A percentile compares a stretch with the other conserved stretches of the same genome.
These are phyloP conservation scores for Poecile montanus DNA, from an alignment of 2,797 vertebrate genomes.

Conservation along the genomic window DNA sequence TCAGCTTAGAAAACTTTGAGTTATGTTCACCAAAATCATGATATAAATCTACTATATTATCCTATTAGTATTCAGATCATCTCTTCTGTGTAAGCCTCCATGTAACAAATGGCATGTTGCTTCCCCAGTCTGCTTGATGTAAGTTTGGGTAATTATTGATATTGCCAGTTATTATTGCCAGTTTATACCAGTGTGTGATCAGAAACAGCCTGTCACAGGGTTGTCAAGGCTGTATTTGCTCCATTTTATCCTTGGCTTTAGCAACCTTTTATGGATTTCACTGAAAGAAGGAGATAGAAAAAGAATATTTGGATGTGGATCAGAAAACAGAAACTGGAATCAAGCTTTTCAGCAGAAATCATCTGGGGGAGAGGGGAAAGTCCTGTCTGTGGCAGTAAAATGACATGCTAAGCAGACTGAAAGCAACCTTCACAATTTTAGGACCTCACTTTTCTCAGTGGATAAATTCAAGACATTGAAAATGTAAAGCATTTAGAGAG, in stretches of 20 bases:
- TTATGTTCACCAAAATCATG: background rate
- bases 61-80: background rate
- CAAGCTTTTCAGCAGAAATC: constrained; percentile 1
- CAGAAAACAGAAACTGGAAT: constrained; percentile 8
- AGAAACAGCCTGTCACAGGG: background rate
- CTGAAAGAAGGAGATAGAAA: background rate
- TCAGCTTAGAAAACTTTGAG: background rate
- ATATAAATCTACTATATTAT: background rate
- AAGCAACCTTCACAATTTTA: constrained; percentile 1
- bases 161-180: background rate
- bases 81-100: background rate
- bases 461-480: constrained; percentile 55
- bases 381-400: constrained; percentile 4
- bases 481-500: constrained; percentile 44
- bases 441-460: constrained; percentile 23
- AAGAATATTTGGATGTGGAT: background rate
- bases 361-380: background rate
- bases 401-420: constrained; percentile 19
- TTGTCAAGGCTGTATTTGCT: background rate
- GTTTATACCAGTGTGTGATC: background rate
- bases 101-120: background rate
- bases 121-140: background rate
- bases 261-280: background rate
- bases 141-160: background rate
- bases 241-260: background rate